Evolutionary conservation across 2,797 vertebrate genomes (phyloP).

Genomic region (Antrozous pallidus): DNA sequence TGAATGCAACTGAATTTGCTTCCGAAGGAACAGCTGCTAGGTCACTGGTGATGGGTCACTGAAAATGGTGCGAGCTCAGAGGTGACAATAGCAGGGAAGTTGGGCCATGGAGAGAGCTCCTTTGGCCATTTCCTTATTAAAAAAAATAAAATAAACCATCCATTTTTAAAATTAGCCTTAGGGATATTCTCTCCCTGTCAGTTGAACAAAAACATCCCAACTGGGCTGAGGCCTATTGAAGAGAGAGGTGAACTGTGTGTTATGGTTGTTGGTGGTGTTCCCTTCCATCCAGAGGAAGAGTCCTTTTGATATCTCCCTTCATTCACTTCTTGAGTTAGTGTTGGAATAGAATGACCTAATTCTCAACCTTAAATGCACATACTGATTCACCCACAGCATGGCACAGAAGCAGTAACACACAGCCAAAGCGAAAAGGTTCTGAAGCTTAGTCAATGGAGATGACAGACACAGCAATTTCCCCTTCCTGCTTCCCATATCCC

Average conservation of each 20-base stretch:
- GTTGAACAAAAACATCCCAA: background rate
- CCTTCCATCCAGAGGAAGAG: background rate
- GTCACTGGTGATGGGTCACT: background rate
- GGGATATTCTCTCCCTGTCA: background rate
- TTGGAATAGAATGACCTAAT: background rate
- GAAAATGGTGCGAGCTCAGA: background rate
- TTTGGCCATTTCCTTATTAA: background rate
- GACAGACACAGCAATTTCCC: background rate
- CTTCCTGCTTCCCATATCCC: background rate
- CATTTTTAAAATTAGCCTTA: background rate
- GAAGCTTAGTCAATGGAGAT: background rate
- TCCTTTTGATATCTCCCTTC: background rate
- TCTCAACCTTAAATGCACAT: background rate
- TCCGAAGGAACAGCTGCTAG: background rate
- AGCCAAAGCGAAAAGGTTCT: background rate
- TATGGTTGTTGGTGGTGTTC: background rate
- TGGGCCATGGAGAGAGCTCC: background rate
- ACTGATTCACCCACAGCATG: background rate
- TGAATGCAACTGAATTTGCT: background rate
- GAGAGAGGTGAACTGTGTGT: background rate
- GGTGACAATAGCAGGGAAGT: background rate
- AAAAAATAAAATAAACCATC: background rate
- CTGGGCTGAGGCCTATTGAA: background rate
- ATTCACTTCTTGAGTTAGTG: background rate
- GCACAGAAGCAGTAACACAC: background rate